These are phyloP conservation scores for Delichon dasypus DNA, from an alignment of 2,797 vertebrate species.

Conservation along the genomic window DNA sequence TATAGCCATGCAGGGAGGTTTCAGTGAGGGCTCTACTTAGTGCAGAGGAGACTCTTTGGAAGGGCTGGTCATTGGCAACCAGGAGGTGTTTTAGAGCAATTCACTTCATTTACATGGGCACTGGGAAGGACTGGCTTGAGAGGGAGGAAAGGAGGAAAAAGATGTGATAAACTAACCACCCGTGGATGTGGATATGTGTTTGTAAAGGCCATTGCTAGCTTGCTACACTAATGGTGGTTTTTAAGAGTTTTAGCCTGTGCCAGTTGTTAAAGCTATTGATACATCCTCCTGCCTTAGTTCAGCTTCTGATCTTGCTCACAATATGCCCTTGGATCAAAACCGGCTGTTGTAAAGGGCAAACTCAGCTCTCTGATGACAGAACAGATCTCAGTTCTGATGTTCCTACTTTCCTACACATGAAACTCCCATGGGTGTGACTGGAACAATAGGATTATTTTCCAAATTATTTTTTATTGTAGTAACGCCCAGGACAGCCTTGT, in stretches of 20 bases:
- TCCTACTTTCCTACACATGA: constrained; percentile 52
- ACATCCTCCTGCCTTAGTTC: background rate
- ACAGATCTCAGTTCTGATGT: constrained; percentile 35
- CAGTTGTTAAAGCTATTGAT: background rate
- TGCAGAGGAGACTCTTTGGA: background rate
- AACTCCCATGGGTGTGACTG: constrained; percentile 61
- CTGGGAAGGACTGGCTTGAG: background rate
- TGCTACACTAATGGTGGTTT: background rate
- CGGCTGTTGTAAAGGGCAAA: constrained; percentile 31
- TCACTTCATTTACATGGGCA: background rate
- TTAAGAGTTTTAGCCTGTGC: background rate
- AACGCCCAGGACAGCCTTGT: constrained; percentile 39
- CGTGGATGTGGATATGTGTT: background rate
- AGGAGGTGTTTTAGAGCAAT: background rate
- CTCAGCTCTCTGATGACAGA: background rate
- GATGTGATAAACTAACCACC: background rate
- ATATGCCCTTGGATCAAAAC: background rate
- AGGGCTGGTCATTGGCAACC: fast-evolving
- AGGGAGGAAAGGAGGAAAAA: background rate
- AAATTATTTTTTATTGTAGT: constrained; percentile 57
- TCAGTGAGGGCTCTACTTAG: background rate
- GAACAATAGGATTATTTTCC: constrained; percentile 64
- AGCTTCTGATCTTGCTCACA: background rate
- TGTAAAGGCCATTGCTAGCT: background rate
- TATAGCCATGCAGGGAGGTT: fast-evolving